Evolutionary conservation across 2,888 invertebrate species (phyloP).

Genomic region (Rhamnusium bicolor): DNA sequence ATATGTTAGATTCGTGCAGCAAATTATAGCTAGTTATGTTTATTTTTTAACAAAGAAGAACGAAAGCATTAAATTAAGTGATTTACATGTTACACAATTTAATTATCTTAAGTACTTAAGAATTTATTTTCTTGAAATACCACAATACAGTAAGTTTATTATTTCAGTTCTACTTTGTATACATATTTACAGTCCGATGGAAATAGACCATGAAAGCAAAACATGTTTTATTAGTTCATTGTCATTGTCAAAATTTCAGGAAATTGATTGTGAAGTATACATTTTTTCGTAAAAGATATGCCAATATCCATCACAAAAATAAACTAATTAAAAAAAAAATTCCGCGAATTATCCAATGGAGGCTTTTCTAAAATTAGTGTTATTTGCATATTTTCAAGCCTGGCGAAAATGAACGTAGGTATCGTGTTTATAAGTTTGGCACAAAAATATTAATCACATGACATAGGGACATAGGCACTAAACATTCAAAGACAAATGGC

Average conservation of each 20-base stretch:
- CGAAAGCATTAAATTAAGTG: neutral
- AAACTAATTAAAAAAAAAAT: constrained; percentile 8
- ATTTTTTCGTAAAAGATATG: neutral
- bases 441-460: constrained; percentile 31
- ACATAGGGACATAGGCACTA: constrained; percentile 11
- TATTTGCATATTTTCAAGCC: constrained; percentile 19
- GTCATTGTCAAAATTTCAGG: neutral
- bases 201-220: neutral
- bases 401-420: neutral
- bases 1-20: neutral
- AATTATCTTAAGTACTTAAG: neutral
- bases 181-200: neutral
- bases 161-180: neutral
- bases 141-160: neutral
- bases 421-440: constrained; percentile 20
- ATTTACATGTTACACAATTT: neutral
- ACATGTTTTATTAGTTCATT: neutral
- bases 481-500: constrained; percentile 18
- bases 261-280: neutral
- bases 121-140: neutral
- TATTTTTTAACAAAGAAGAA: neutral
- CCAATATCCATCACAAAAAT: neutral
- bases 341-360: neutral
- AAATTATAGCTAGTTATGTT: neutral
- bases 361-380: constrained; percentile 9